Evolutionary conservation across 2,888 invertebrate genomes (phyloP).

Genomic region (Drosophila stalkeri): DNA sequence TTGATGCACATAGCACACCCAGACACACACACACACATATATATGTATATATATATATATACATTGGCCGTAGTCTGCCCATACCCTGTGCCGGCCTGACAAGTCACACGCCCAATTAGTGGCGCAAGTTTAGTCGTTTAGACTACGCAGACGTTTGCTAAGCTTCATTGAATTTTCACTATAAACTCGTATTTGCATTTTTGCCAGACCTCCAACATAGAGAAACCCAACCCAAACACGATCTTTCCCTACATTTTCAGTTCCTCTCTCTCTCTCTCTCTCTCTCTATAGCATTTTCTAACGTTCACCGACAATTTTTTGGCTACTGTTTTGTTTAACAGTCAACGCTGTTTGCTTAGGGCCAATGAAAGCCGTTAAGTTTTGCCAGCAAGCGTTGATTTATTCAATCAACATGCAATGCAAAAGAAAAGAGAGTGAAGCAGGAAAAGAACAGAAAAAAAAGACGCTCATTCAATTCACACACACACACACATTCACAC

Average conservation of each 20-base stretch:
- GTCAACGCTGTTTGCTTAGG: slow-evolving; percentile 64
- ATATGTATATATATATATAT: slow-evolving; percentile 9
- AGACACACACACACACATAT: slow-evolving; percentile 26
- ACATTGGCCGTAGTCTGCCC: neutral
- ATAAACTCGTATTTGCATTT: slow-evolving; percentile 74
- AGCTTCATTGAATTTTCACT: slow-evolving; percentile 79
- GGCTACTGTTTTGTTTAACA: slow-evolving; percentile 76
- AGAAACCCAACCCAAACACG: too few relatives aligned
- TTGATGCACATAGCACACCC: slow-evolving; percentile 75
- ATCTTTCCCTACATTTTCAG: too few relatives aligned
- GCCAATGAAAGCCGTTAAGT: slow-evolving; percentile 77
- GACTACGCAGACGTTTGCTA: slow-evolving; percentile 65
- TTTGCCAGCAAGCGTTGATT: slow-evolving; percentile 74
- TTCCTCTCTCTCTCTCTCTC: too few relatives aligned
- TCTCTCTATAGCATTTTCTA: too few relatives aligned
- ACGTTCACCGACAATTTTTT: slow-evolving; percentile 43
- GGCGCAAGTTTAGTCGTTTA: slow-evolving; percentile 77
- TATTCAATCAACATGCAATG: slow-evolving; percentile 67
- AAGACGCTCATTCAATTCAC: slow-evolving; percentile 46
- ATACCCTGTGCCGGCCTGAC: slow-evolving; percentile 35
- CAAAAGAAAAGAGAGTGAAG: neutral
- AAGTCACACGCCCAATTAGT: slow-evolving; percentile 80
- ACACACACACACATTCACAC: slow-evolving; percentile 2
- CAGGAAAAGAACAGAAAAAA: neutral
- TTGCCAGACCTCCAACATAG: slow-evolving; percentile 39